These are phyloP conservation scores for Limnephilus rhombicus DNA, from an alignment of 2,888 invertebrate genomes.

Conservation along the genomic window DNA sequence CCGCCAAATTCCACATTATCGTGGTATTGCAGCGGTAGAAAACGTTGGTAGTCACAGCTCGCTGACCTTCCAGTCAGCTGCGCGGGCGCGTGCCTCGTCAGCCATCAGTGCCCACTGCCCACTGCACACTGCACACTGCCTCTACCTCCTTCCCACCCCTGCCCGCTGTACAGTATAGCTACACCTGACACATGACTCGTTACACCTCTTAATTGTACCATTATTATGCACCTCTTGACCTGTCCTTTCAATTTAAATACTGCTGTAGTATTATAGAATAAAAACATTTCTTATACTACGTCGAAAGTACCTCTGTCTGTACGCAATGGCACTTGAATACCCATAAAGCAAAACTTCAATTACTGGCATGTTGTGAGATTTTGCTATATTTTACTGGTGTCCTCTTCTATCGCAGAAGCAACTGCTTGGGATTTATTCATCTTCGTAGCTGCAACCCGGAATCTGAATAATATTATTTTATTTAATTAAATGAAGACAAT, in stretches of 20 bases:
- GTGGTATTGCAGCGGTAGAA: constrained; percentile 46
- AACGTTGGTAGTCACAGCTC: constrained; percentile 60
- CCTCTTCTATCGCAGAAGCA: no score
- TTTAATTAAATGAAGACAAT: no score
- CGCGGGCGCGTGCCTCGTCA: neutral
- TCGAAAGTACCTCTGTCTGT: neutral
- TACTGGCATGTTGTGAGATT: no score
- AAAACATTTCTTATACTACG: neutral
- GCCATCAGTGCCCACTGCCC: constrained; percentile 31
- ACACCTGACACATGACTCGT: constrained; percentile 42
- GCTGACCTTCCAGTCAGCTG: constrained; percentile 58
- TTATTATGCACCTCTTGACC: neutral
- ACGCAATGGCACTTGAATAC: no score
- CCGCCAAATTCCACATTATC: neutral
- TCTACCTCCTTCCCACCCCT: no score
- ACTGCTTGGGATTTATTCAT: no score
- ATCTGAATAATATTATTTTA: no score
- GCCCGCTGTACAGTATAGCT: neutral
- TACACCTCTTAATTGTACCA: constrained; percentile 4
- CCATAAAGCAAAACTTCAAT: no score
- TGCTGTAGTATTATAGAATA: neutral
- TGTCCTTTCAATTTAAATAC: neutral
- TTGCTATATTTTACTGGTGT: no score
- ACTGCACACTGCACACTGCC: constrained; percentile 33
- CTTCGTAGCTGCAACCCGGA: no score